Conservation (phyloP, 1,140 invertebrate genomes). For the Hycleus phaleratus region DNA sequence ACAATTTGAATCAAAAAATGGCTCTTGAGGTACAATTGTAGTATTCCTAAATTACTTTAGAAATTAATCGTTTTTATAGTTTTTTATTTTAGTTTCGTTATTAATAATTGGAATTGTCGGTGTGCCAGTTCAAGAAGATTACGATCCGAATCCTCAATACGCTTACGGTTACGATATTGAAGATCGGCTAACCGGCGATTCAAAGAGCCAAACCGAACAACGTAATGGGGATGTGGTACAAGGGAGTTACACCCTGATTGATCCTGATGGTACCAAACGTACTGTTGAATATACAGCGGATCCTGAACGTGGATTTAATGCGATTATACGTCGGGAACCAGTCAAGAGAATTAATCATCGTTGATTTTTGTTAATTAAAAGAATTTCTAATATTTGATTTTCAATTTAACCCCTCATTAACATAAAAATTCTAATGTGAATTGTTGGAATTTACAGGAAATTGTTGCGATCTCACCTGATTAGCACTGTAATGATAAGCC, state of each 20-base stretch:
- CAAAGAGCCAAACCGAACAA: conserved; percentile 49
- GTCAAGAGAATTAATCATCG: conserved; percentile 4
- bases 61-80: too few species aligned
- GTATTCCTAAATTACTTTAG: too few species aligned
- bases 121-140: conserved; percentile 26
- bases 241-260: conserved; percentile 55
- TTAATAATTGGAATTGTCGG: too few species aligned
- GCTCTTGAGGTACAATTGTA: too few species aligned
- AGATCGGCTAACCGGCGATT: conserved; percentile 49
- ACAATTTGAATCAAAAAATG: too few species aligned
- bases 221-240: conserved; percentile 55
- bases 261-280: conserved; percentile 55
- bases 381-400: too few species aligned
- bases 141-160: conserved; percentile 46
- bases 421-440: too few species aligned
- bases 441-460: neutral
- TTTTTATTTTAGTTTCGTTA: too few species aligned
- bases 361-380: too few species aligned
- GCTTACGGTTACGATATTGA: conserved; percentile 48
- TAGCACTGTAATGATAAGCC: conserved; percentile 21
- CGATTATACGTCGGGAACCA: conserved; percentile 48
- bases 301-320: conserved; percentile 54
- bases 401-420: too few species aligned
- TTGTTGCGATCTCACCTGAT: conserved; percentile 20
- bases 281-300: conserved; percentile 59